Percentiles rank a stretch among this genome's conserved stretches.
These are phyloP conservation scores for Ceratosolen fusciceps DNA, from an alignment of 1,140 invertebrate species.

Conservation along the genomic window DNA sequence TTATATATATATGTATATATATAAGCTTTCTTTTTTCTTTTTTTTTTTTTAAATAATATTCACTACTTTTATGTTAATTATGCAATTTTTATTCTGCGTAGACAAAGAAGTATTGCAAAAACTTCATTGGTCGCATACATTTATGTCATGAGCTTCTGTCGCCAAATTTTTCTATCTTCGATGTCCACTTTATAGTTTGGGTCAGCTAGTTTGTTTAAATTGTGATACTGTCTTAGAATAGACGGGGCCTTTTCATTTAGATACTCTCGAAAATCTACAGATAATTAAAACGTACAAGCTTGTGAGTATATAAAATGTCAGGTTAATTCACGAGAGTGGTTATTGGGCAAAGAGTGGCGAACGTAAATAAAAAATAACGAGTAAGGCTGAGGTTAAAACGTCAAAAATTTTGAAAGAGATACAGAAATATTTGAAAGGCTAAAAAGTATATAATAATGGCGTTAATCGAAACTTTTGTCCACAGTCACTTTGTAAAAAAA, in stretches of 20 bases:
- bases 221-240: conserved; percentile 15
- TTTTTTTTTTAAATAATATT: conserved; percentile 27
- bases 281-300: neutral
- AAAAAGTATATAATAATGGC: too few relatives aligned
- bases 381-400: neutral
- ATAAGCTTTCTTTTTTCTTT: too few relatives aligned
- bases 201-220: neutral
- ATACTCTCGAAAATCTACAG: conserved; percentile 44
- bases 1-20: too few relatives aligned
- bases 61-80: conserved; percentile 21
- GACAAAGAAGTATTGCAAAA: conserved; percentile 34
- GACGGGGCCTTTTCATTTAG: conserved; percentile 1
- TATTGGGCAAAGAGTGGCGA: too few relatives aligned
- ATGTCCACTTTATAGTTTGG: neutral
- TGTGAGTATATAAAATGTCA: too few relatives aligned
- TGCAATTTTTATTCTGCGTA: conserved; percentile 19
- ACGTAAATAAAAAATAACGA: too few relatives aligned
- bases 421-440: too few relatives aligned
- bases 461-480: too few relatives aligned
- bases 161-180: conserved; percentile 1
- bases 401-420: neutral
- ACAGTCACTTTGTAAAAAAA: too few relatives aligned
- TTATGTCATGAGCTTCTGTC: neutral
- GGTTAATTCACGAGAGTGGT: too few relatives aligned
- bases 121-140: conserved; percentile 28